These are phyloP conservation scores for Lamellibrachia luymesi DNA, from an alignment of 1,140 invertebrate genomes.

Conservation along the genomic window DNA sequence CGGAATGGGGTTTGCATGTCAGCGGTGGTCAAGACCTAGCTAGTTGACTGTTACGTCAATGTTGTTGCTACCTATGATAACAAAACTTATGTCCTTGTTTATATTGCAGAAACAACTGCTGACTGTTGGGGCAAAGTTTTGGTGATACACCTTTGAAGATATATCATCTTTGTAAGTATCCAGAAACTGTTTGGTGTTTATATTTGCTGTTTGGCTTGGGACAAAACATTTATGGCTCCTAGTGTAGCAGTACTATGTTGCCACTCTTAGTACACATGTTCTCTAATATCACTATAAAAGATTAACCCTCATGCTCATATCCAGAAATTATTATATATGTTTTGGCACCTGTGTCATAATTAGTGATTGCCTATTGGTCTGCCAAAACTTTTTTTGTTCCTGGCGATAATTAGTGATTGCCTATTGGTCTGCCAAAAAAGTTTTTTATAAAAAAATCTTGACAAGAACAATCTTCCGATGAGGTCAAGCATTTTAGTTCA, in stretches of 20 bases:
- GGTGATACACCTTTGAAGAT: background rate
- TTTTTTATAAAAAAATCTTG: too few species aligned
- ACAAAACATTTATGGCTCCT: background rate
- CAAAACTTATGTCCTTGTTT: background rate
- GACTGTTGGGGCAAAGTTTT: background rate
- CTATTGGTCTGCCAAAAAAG: too few species aligned
- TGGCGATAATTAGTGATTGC: too few species aligned
- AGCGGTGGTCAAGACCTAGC: background rate
- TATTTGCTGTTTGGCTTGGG: background rate
- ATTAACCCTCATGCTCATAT: too few species aligned
- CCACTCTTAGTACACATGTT: background rate
- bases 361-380: too few species aligned
- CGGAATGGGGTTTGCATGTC: too few species aligned
- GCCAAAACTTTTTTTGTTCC: too few species aligned
- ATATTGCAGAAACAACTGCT: background rate
- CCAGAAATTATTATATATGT: too few species aligned
- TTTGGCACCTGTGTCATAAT: too few species aligned
- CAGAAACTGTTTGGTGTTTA: background rate
- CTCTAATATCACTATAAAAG: too few species aligned
- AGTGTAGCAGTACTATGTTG: background rate
- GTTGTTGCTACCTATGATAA: background rate
- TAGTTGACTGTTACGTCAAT: background rate
- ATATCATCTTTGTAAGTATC: background rate
- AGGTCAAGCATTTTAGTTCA: too few species aligned
- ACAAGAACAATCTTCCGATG: too few species aligned